Conservation (phyloP, 1,140 invertebrate species). For the Asbolus verrucosus region DNA sequence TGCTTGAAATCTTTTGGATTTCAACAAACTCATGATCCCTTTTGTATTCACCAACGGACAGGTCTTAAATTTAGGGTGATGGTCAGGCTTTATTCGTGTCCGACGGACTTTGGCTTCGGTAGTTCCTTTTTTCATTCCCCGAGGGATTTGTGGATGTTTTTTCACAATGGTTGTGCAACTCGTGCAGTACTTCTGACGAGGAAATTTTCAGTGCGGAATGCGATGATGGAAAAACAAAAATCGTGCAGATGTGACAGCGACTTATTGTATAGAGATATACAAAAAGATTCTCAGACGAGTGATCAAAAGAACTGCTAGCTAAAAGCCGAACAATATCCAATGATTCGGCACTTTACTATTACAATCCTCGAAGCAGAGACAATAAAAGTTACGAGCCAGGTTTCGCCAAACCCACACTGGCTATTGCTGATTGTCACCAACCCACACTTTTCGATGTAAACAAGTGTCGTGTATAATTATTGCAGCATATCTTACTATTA, state of each 20-base stretch:
- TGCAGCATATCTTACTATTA: constrained; percentile 7
- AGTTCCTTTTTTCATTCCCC: constrained; percentile 7
- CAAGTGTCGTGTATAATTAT: constrained; percentile 18
- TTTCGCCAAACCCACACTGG: constrained; percentile 26
- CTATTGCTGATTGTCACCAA: constrained; percentile 16
- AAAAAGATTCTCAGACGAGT: constrained; percentile 35
- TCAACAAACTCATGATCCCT: constrained; percentile 49
- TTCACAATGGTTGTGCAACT: constrained; percentile 11
- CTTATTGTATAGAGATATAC: constrained; percentile 26
- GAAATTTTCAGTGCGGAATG: constrained; percentile 1
- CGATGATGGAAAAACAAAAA: constrained; percentile 18
- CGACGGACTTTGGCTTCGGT: constrained; percentile 35
- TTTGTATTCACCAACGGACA: constrained; percentile 40
- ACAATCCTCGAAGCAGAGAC: constrained; percentile 1
- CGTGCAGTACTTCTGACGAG: background rate
- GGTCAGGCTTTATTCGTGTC: constrained; percentile 21
- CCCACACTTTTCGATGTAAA: constrained; percentile 20
- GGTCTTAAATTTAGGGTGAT: constrained; percentile 39
- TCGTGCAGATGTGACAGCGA: constrained; percentile 27
- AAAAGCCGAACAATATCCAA: constrained; percentile 34
- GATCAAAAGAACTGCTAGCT: constrained; percentile 38
- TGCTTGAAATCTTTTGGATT: constrained; percentile 47
- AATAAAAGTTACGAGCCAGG: constrained; percentile 7
- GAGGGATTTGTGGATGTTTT: background rate
- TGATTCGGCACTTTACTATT: constrained; percentile 35